Evolutionary conservation across 2,113 vertebrate species (phyloP), one percentile per base, ranked within the genome.

Genomic region (Corynorhinus townsendii): DNA sequence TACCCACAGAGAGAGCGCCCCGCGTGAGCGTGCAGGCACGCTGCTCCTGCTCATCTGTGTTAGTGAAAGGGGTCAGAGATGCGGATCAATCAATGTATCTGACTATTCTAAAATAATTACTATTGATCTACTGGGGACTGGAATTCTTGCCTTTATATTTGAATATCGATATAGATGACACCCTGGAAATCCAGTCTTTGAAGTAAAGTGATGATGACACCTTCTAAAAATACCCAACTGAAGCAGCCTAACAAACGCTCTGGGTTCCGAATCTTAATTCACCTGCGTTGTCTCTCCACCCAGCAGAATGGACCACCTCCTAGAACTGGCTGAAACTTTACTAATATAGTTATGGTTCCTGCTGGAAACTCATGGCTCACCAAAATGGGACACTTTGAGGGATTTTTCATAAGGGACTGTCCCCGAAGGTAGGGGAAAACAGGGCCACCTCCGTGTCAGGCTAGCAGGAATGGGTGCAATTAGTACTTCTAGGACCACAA

Each of bases 81-180:
- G 96, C 4, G 54, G 77, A 96, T 96, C 89, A 96, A 97, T 97
- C 97, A 92, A 97, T 97, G 97, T 95, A 96, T 97, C 95, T 26
- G 95, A 92, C 96, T 94, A 97, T 97, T 96, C 97, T 96, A 96
- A 97, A 96, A 97, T 97, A 97, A 97, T 97, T 97, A 96, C 97
- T 97, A 97, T 97, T 95, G 97, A 97, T 97, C 96, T 54, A 87
- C 75, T 71, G 85, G 52, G 75, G 96, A 92, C 94, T 81, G 90
- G 96, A 82, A 90, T 90, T 87, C 96, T 77, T 94, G 96, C 94
- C 94, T 96, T 85, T 95, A 90, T 96, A 96, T 97, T 90, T 97
- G 95, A 97, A 95, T 97, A 97, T 97, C 86, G 97, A 97, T 96
- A 96, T 85, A 93, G 94, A 96, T 95, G 97, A 95, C 96, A 96